A percentile compares a stretch with the other conserved stretches of the same genome.
Evolutionary conservation across 2,888 invertebrate genomes (phyloP).

Genomic region (Diloba caeruleocephala): DNA sequence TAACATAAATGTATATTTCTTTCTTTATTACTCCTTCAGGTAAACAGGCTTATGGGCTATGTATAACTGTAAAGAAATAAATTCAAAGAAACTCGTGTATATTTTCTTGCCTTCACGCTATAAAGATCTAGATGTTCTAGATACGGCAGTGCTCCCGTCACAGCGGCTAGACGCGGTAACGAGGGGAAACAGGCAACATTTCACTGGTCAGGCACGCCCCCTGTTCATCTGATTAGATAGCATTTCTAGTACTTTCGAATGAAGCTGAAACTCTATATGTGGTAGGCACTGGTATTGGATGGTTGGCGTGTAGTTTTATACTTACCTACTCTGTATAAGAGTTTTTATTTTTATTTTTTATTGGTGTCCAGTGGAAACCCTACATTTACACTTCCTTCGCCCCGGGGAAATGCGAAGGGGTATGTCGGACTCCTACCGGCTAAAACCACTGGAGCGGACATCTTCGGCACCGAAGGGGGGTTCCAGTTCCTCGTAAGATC

Average conservation of each 20-base stretch:
- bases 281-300: background rate
- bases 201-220: constrained; percentile 58
- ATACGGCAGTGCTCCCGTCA: constrained; percentile 77
- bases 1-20: too few relatives aligned
- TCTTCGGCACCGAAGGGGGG: too few relatives aligned
- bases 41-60: constrained; percentile 13
- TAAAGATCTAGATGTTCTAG: constrained; percentile 64
- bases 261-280: constrained; percentile 10
- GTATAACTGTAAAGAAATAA: constrained; percentile 25
- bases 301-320: too few relatives aligned
- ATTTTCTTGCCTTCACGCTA: constrained; percentile 38
- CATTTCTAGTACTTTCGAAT: constrained; percentile 38
- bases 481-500: too few relatives aligned
- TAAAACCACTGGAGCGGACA: too few relatives aligned
- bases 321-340: too few relatives aligned
- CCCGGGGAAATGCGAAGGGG: too few relatives aligned
- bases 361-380: too few relatives aligned
- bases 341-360: too few relatives aligned
- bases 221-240: constrained; percentile 46
- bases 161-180: constrained; percentile 79
- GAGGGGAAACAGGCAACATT: constrained; percentile 73
- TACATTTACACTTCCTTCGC: too few relatives aligned
- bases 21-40: background rate
- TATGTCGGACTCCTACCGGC: too few relatives aligned
- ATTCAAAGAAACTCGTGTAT: constrained; percentile 29